phyloP scores from a whole-genome alignment of 1,140 invertebrate species.

The Drosophila murphyi region DNA sequence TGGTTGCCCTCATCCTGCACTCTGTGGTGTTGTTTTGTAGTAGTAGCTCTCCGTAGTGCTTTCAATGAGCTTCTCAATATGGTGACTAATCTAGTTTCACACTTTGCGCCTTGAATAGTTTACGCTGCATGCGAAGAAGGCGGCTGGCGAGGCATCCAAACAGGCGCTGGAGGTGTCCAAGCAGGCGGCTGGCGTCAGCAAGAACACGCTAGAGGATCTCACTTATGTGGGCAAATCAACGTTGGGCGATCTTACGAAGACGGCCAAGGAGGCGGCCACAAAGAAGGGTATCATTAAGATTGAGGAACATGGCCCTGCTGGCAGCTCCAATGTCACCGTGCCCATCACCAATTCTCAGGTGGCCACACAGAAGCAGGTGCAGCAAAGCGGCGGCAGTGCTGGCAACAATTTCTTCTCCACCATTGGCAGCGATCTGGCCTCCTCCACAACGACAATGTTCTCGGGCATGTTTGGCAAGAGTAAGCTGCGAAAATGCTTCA shows the following conservation, averaged over 20 bases:
- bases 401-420: slow-evolving; percentile 94
- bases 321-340: background rate
- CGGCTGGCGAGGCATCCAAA: slow-evolving; percentile 94
- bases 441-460: slow-evolving; percentile 95
- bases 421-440: slow-evolving; percentile 94
- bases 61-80: background rate
- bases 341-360: slow-evolving; percentile 82
- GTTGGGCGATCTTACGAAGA: slow-evolving; percentile 95
- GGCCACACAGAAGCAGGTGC: slow-evolving; percentile 84
- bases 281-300: slow-evolving; percentile 93
- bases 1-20: slow-evolving; percentile 25
- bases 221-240: slow-evolving; percentile 94
- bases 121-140: slow-evolving; percentile 94
- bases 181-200: slow-evolving; percentile 93
- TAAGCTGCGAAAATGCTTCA: slow-evolving; percentile 49
- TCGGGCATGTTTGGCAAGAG: slow-evolving; percentile 93
- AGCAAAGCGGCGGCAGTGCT: slow-evolving; percentile 84
- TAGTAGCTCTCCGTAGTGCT: slow-evolving; percentile 9
- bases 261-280: slow-evolving; percentile 93
- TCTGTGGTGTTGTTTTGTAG: slow-evolving; percentile 30
- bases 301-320: slow-evolving; percentile 47
- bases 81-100: slow-evolving; percentile 1
- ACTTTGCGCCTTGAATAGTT: slow-evolving; percentile 86
- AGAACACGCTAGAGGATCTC: slow-evolving; percentile 94
- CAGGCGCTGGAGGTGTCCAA: slow-evolving; percentile 94